Evolutionary conservation across 2,888 invertebrate genomes (phyloP), one percentile per base, ranked within the genome.

Genomic region (Apantesis nais): DNA sequence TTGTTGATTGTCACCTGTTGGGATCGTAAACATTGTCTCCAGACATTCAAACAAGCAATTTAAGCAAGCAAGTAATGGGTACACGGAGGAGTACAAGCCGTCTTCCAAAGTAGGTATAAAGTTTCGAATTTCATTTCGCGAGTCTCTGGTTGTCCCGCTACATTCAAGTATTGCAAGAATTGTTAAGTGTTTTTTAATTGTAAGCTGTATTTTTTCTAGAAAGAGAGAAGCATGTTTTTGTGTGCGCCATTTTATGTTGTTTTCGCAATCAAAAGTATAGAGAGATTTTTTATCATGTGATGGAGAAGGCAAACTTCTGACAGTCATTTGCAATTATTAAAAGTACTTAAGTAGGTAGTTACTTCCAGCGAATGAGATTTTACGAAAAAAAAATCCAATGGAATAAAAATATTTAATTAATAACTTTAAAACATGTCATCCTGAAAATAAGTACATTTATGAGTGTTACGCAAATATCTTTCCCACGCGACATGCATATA

Each of bases 1-100:
- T 86, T 88, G 86, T 88, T 85, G 85, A 85, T 87, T 87, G 88
- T 87, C 88, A 89, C 86, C 86, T 90, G 91, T 90, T 88, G 84
- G 85, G 80, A 85, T 86, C 85, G 88, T 90, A 89, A 90, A 90
- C 89, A 88, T 80, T 89, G 87, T 89, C 86, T 85, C 84, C 80
- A 86, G 89, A 89, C 88, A 88, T 89, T 86, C 87, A 85, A 86
- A 88, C 86, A 87, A 85, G 85, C 88, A 85, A 82, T 85, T 85
- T 86, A 83, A 83, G 79, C 83, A 85, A 86, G 88, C 85, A 86
- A 83, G 82, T 81, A 79, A 83, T 82, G 76, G 79, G 37, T 78
- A 83, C 82, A 75, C 62, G 71, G 67, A 68, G 68, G 66, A 65
- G 62, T 76, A 82, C 79, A 73, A 67, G 75, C 72, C 71, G 68